Percentiles rank a stretch among this genome's conserved stretches.
Evolutionary conservation across 2,113 vertebrate genomes (phyloP).

Genomic region (Amblyornis subalaris): DNA sequence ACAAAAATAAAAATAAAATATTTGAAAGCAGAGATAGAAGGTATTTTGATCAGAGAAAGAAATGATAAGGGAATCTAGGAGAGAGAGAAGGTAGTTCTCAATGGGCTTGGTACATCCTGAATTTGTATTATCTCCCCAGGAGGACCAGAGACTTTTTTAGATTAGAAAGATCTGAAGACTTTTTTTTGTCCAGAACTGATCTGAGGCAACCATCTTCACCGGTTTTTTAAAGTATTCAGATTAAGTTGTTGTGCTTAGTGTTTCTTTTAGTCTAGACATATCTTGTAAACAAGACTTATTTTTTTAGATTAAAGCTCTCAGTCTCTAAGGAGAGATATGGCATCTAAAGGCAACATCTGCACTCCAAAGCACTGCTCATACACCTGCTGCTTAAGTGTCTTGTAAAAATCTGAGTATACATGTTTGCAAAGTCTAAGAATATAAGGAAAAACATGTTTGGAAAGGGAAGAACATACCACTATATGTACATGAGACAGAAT

Average conservation of each 20-base stretch:
- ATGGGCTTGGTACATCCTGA: not conserved
- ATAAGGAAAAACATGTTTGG: not conserved
- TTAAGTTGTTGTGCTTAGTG: not conserved
- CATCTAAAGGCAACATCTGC: not conserved
- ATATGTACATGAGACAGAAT: not conserved
- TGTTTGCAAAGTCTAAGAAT: not conserved
- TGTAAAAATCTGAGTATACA: not conserved
- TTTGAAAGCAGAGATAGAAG: not conserved
- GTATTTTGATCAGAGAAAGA: not conserved
- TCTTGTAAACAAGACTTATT: not conserved
- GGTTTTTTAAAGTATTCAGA: not conserved
- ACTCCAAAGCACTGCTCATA: not conserved
- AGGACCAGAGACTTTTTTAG: not conserved
- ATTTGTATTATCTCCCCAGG: not conserved
- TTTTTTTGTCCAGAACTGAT: not conserved
- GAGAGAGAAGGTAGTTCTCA: not conserved
- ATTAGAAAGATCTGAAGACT: not conserved
- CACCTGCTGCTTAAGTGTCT: not conserved
- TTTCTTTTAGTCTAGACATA: not conserved
- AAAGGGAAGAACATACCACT: not conserved
- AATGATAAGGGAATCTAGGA: not conserved
- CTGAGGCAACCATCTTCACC: not conserved
- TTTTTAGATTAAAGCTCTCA: not conserved
- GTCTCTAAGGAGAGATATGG: not conserved
- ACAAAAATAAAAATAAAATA: not conserved